These are phyloP conservation scores for Torymus tubicola DNA, from an alignment of 2,888 invertebrate genomes.

Conservation along the genomic window DNA sequence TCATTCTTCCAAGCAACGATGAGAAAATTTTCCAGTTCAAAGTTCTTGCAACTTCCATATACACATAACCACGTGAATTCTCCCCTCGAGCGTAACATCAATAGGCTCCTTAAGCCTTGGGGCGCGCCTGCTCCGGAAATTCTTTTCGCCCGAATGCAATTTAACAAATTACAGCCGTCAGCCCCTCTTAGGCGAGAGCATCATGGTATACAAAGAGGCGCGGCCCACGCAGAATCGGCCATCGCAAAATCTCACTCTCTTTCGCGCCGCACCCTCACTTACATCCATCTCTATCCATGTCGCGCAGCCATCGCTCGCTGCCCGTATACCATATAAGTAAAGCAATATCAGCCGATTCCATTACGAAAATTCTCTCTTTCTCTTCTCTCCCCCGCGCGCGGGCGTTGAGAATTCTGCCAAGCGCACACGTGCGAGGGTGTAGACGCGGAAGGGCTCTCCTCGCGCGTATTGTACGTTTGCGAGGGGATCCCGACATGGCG, in stretches of 20 bases:
- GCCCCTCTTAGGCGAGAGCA: no score
- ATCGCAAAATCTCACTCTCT: no score
- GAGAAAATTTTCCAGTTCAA: no score
- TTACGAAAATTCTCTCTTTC: constrained; percentile 47
- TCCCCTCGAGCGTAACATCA: no score
- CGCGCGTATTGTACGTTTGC: constrained; percentile 33
- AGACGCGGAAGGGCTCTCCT: constrained; percentile 40
- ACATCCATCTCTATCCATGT: no score
- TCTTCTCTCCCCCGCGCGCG: not conserved
- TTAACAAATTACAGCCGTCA: constrained; percentile 41
- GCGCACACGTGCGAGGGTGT: constrained; percentile 28
- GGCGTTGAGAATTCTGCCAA: constrained; percentile 24
- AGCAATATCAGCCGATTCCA: constrained; percentile 55
- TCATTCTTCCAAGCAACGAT: no score
- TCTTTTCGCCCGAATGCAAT: constrained; percentile 15
- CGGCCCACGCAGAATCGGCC: not conserved
- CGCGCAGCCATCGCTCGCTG: no score
- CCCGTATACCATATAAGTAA: constrained; percentile 24
- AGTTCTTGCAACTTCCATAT: no score
- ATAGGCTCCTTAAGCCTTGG: no score
- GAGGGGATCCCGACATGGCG: constrained; percentile 23
- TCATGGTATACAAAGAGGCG: not conserved
- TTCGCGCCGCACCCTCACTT: no score
- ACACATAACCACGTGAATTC: no score
- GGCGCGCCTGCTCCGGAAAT: not conserved